Evolutionary conservation across 2,888 invertebrate genomes (phyloP).

Genomic region (Deilephila elpenor): DNA sequence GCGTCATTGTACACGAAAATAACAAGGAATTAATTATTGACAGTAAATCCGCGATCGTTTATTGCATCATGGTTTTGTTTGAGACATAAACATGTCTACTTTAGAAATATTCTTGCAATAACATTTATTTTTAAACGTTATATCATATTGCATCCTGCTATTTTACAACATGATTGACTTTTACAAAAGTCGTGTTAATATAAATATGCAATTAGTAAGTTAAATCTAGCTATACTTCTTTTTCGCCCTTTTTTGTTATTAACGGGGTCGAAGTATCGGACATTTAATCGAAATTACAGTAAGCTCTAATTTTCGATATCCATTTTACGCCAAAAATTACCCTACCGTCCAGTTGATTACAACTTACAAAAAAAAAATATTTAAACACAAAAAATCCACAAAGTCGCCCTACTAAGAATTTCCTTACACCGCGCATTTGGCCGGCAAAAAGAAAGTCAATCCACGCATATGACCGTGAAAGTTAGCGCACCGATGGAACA

Average conservation of each 20-base stretch:
- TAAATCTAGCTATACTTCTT: no score
- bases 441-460: conserved; percentile 68
- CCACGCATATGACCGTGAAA: conserved; percentile 75
- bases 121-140: conserved; percentile 7
- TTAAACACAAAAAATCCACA: neutral
- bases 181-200: neutral
- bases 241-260: neutral
- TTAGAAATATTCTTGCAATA: conserved; percentile 1
- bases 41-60: conserved; percentile 8
- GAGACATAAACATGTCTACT: neutral
- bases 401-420: conserved; percentile 15
- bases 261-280: neutral
- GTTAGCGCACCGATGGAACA: conserved; percentile 63
- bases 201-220: no score
- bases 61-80: conserved; percentile 11
- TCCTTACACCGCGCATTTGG: conserved; percentile 8
- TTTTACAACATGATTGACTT: neutral
- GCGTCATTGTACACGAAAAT: neutral
- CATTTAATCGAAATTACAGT: neutral
- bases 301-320: no score
- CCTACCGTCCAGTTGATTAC: neutral
- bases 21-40: conserved; percentile 9
- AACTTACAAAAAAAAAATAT: neutral
- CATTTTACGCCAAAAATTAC: no score
- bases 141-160: neutral